phyloP scores from a whole-genome alignment of 1,140 invertebrate species.

The Leptoteleia sp. region DNA sequence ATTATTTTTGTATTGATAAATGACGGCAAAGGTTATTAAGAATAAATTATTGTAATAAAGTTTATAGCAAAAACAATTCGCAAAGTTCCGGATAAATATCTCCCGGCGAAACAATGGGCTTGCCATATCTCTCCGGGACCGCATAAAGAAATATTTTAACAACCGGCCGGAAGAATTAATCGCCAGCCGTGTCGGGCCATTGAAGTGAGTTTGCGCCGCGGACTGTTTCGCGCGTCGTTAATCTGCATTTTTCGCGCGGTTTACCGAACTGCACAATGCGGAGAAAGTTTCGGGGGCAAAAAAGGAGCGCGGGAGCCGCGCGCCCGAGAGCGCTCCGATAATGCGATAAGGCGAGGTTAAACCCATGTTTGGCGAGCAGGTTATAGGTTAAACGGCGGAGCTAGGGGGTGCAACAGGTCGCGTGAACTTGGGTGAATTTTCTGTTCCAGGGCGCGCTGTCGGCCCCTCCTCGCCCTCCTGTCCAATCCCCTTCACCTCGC shows the following conservation, averaged over 20 bases:
- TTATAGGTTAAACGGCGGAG: slow-evolving; percentile 82
- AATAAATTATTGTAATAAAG: no score
- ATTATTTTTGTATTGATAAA: no score
- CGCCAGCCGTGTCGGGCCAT: no score
- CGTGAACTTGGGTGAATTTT: slow-evolving; percentile 82
- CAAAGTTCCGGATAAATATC: no score
- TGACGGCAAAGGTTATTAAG: no score
- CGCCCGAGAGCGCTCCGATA: slow-evolving; percentile 77
- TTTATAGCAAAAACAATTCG: no score
- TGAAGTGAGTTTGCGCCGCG: background rate
- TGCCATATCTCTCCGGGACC: no score
- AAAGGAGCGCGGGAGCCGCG: slow-evolving; percentile 43
- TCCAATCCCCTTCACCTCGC: slow-evolving; percentile 74
- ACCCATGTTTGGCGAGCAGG: slow-evolving; percentile 81
- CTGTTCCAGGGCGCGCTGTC: slow-evolving; percentile 78
- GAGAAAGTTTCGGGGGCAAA: slow-evolving; percentile 57
- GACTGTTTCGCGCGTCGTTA: slow-evolving; percentile 33
- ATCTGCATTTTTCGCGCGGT: slow-evolving; percentile 57
- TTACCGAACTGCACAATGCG: slow-evolving; percentile 34
- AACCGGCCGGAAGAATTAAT: no score
- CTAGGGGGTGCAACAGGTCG: slow-evolving; percentile 82
- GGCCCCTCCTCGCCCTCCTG: slow-evolving; percentile 69
- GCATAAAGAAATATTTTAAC: no score
- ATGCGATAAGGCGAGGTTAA: slow-evolving; percentile 82
- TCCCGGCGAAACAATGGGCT: no score